Evolutionary conservation across 2,113 vertebrate species (phyloP).

Genomic region (Percopsis transmontana): DNA sequence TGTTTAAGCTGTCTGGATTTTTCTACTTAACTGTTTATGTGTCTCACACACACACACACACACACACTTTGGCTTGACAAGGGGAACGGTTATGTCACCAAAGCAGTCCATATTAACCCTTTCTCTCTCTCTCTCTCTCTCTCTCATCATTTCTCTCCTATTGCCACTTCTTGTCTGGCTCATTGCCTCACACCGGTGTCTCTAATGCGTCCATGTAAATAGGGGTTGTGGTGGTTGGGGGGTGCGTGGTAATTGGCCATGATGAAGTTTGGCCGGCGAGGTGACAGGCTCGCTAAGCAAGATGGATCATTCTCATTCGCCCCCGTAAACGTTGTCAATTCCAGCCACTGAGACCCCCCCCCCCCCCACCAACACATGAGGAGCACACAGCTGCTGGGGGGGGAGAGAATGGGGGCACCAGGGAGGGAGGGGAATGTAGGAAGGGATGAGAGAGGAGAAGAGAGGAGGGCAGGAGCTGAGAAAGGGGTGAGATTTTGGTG

Average conservation of each 20-base stretch:
- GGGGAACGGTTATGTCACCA: too few species aligned
- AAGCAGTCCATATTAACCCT: neutral
- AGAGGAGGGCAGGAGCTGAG: constrained; percentile 60
- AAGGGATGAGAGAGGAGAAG: constrained; percentile 10
- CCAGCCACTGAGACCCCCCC: constrained; percentile 45
- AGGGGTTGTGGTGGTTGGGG: constrained; percentile 70
- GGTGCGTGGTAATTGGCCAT: constrained; percentile 96
- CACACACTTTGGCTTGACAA: neutral
- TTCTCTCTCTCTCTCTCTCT: constrained; percentile 70
- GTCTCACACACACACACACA: neutral
- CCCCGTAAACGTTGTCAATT: constrained; percentile 99
- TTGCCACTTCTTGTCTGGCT: constrained; percentile 7
- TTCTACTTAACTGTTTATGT: constrained; percentile 53
- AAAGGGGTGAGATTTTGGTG: constrained; percentile 40
- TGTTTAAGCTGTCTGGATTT: constrained; percentile 48
- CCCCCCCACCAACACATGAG: constrained; percentile 83
- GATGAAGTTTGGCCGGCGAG: constrained; percentile 99
- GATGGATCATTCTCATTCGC: constrained; percentile 99
- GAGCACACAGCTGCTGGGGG: constrained; percentile 59
- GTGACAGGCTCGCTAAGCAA: constrained; percentile 99
- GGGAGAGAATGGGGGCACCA: constrained; percentile 10
- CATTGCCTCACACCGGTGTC: constrained; percentile 62
- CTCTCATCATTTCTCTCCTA: constrained; percentile 80
- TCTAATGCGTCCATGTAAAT: constrained; percentile 68
- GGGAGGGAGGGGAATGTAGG: constrained; percentile 4